Base-by-base conservation (phyloP, 2,888 invertebrate species). In the Dicranocentrus wangi region DNA sequence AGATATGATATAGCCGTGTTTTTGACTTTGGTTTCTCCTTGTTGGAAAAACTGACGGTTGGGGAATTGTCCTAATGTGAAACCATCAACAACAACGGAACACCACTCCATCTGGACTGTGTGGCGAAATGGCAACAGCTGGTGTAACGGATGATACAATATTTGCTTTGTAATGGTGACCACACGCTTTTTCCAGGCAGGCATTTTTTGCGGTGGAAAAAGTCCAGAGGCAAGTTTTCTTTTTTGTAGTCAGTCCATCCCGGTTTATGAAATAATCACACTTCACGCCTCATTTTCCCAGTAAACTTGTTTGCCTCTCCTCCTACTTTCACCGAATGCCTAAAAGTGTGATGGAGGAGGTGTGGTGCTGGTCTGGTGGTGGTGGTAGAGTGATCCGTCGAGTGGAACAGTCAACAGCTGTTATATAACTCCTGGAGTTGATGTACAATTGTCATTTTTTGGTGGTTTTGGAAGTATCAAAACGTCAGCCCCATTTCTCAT, bases 261-360 rank as follows among this genome's bases (percentile, higher is more conserved):
- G 47, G 25, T 32, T 1, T 32, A 42, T 10, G 25, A 75, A 55
- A 42, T 65, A 55, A 65, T 55, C 75, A 21, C 39, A 42, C 75
- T 66, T 65, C 75, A 75, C 65, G 75, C 75, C 65, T 75, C 65
- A 75, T 65, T 66, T 65, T 65, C 65, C 55, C 53, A 7, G 1
- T 39, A 73, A 60, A 70, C 63, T 63, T 63, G 21, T 19, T 28
- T 39, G 13, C 42, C 43, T 58, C n/a, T n/a, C n/a, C n/a, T n/a
- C n/a, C n/a, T 55, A 23, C 21, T 55, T 55, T 55, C 55, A 55
- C 23, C n/a, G 10, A n/a, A 51, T 8, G n/a, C 13, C 13, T 13
- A 5, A 39, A 39, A 39, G 39, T 39, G 39, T 17, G 42, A 23
- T 39, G 63, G n/a, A 32, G 32, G 25, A 15, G 5, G 28, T 3